Conservation (phyloP, 92 coral and sea anemone species). For the Actinernus sp. region DNA sequence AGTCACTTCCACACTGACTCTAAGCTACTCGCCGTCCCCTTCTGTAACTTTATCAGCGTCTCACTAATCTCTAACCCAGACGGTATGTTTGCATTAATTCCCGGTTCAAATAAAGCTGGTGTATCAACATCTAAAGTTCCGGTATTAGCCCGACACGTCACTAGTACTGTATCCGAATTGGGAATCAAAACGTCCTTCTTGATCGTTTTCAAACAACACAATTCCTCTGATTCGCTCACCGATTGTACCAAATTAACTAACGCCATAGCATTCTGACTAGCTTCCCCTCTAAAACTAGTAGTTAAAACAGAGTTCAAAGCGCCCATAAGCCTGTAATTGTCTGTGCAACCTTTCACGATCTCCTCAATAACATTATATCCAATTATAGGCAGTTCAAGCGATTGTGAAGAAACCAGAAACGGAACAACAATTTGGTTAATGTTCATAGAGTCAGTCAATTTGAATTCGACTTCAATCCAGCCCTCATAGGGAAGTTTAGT, state of each 20-base stretch:
- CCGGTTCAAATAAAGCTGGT: slow-evolving; percentile 74
- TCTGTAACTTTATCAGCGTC: slow-evolving; percentile 36
- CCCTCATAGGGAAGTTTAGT: slow-evolving; percentile 46
- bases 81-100: slow-evolving; percentile 41
- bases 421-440: slow-evolving; percentile 6
- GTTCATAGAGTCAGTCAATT: slow-evolving; percentile 10
- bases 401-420: slow-evolving; percentile 19
- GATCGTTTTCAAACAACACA: slow-evolving; percentile 18
- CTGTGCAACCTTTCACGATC: slow-evolving; percentile 9
- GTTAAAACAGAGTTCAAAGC: slow-evolving; percentile 6
- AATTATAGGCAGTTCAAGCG: slow-evolving; percentile 33
- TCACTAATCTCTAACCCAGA: slow-evolving; percentile 55
- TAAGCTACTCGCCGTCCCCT: slow-evolving; percentile 48
- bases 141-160: slow-evolving; percentile 61
- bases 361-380: slow-evolving; percentile 61
- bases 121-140: slow-evolving; percentile 35
- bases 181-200: slow-evolving; percentile 52
- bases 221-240: slow-evolving; percentile 14
- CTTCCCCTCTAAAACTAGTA: slow-evolving; percentile 22
- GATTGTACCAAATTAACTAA: slow-evolving; percentile 54
- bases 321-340: neutral
- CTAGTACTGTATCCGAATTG: slow-evolving; percentile 22
- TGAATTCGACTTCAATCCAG: slow-evolving; percentile 51
- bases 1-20: slow-evolving; percentile 36
- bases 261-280: slow-evolving; percentile 44